Evolutionary conservation across 2,797 vertebrate genomes (phyloP).

Genomic region (Peromyscus melanophrys): DNA sequence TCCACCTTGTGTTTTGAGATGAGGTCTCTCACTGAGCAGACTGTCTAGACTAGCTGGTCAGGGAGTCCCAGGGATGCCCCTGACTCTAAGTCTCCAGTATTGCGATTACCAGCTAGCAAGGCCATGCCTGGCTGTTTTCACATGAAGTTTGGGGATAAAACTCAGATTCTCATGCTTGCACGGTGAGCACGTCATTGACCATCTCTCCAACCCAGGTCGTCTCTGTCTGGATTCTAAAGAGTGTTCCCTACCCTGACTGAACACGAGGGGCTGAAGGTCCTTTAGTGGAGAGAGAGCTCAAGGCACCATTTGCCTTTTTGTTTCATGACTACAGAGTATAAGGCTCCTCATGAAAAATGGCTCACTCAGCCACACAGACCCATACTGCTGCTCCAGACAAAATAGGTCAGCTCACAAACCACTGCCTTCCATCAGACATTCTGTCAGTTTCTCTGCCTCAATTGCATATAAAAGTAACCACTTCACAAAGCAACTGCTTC

Average conservation of each 20-base stretch:
- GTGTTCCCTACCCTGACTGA: background rate
- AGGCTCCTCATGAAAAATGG: background rate
- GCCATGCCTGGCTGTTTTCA: background rate
- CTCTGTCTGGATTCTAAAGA: background rate
- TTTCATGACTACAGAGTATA: background rate
- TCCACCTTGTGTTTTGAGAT: background rate
- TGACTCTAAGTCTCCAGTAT: background rate
- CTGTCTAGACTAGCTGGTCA: background rate
- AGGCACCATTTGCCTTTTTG: background rate
- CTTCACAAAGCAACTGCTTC: background rate
- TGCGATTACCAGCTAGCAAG: background rate
- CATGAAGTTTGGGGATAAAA: background rate
- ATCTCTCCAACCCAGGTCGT: background rate
- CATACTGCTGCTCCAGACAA: background rate
- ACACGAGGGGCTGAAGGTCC: rapidly evolving
- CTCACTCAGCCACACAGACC: background rate
- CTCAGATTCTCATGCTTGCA: background rate
- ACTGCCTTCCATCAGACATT: background rate
- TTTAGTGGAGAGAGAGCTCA: background rate
- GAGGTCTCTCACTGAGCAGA: background rate
- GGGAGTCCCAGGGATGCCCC: background rate
- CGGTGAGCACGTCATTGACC: rapidly evolving
- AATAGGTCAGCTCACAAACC: rapidly evolving
- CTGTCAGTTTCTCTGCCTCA: background rate
- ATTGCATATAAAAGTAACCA: background rate